phyloP scores from a whole-genome alignment of 1,140 invertebrate genomes.

The Reticulitermes speratus region DNA sequence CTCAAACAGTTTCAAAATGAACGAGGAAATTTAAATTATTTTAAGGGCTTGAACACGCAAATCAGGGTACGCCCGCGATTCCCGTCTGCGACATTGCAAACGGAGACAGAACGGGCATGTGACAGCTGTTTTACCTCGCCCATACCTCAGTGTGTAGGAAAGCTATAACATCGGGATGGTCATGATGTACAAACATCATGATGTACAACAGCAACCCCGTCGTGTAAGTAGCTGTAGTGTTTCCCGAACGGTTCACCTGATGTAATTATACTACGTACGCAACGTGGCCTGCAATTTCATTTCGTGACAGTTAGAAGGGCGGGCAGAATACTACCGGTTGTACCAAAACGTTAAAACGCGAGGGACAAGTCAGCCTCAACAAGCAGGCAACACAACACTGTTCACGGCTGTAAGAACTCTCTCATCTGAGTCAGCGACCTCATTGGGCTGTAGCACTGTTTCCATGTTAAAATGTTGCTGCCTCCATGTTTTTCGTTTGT shows the following conservation, averaged over 20 bases:
- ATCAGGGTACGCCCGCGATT: too few relatives aligned
- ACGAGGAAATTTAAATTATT: too few relatives aligned
- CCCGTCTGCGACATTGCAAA: background rate
- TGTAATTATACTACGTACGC: constrained; percentile 7
- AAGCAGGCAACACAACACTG: too few relatives aligned
- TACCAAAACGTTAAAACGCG: background rate
- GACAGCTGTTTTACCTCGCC: background rate
- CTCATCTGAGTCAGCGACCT: too few relatives aligned
- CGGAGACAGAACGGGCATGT: background rate
- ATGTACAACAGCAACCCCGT: too few relatives aligned
- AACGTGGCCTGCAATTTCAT: constrained; percentile 5
- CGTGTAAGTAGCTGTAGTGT: background rate
- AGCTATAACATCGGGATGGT: background rate
- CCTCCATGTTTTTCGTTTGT: too few relatives aligned
- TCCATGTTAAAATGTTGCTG: too few relatives aligned
- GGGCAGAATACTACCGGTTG: background rate
- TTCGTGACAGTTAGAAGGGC: constrained; percentile 1
- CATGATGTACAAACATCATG: background rate
- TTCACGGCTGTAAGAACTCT: too few relatives aligned
- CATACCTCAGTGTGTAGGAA: background rate
- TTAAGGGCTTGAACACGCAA: too few relatives aligned
- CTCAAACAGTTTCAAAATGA: too few relatives aligned
- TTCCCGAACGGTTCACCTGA: constrained; percentile 17
- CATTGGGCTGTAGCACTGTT: too few relatives aligned
- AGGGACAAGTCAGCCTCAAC: too few relatives aligned